Percentiles rank a stretch among this genome's conserved stretches.
Evolutionary conservation across 1,140 invertebrate genomes (phyloP).

Genomic region (Octopus sinensis): DNA sequence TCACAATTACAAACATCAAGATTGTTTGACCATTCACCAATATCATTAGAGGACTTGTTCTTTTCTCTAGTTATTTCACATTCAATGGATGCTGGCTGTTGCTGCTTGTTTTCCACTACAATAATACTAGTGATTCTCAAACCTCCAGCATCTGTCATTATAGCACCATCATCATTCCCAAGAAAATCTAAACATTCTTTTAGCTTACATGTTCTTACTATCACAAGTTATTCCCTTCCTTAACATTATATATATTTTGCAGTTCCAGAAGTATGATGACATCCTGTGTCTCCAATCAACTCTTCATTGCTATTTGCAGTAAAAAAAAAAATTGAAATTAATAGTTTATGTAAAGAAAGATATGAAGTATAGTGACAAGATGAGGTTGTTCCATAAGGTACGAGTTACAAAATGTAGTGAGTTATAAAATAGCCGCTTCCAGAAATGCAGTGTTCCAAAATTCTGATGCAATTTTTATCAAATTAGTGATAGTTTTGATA

Average conservation of each 20-base stretch:
- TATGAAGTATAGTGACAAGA: too few relatives aligned
- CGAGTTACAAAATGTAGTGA: too few relatives aligned
- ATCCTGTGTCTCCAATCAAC: background rate
- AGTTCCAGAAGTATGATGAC: background rate
- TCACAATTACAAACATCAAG: background rate
- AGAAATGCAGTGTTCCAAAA: too few relatives aligned
- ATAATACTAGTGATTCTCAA: background rate
- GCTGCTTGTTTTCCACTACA: background rate
- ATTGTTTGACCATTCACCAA: conserved; percentile 7
- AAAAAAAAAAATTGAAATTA: background rate
- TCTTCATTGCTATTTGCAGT: background rate
- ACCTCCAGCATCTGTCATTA: background rate
- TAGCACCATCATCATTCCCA: background rate
- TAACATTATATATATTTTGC: background rate
- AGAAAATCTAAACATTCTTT: background rate
- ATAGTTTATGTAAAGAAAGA: too few relatives aligned
- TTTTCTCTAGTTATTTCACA: background rate
- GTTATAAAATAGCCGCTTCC: too few relatives aligned
- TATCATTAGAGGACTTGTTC: conserved; percentile 5
- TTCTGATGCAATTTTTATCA: too few relatives aligned
- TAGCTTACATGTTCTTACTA: conserved; percentile 4
- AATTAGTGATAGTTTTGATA: too few relatives aligned
- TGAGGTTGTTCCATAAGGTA: too few relatives aligned
- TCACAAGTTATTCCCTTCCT: background rate
- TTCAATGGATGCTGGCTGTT: conserved; percentile 1